Percentiles rank a stretch among this genome's conserved stretches.
phyloP scores from a whole-genome alignment of 2,113 vertebrate species.

The Heliornis fulica region DNA sequence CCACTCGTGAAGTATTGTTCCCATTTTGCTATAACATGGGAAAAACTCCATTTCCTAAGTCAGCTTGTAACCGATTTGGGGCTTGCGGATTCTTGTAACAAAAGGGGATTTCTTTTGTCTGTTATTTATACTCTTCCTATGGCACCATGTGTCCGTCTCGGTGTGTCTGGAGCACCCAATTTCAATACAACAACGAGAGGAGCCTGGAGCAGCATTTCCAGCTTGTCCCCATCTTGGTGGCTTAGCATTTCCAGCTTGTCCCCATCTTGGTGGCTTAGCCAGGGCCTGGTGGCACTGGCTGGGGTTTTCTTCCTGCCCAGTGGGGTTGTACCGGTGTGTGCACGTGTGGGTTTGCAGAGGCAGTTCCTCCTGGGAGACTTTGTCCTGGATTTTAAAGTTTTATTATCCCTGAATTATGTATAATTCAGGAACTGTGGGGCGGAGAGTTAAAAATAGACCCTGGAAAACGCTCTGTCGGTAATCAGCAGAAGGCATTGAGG shows the following conservation, averaged over 20 bases:
- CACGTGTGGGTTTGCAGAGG: background rate
- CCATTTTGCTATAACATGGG: constrained; percentile 62
- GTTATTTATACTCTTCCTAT: constrained; percentile 68
- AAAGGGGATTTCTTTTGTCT: constrained; percentile 64
- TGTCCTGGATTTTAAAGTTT: constrained; percentile 22
- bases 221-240: background rate
- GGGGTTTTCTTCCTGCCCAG: background rate
- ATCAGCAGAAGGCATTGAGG: background rate
- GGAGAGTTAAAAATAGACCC: constrained; percentile 2
- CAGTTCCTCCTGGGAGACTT: background rate
- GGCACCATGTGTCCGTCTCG: background rate
- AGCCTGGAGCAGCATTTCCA: background rate
- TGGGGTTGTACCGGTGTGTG: background rate
- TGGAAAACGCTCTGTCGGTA: background rate
- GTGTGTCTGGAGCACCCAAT: background rate
- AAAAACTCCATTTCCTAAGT: constrained; percentile 73
- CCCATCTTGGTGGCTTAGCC: background rate
- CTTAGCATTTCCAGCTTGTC: background rate
- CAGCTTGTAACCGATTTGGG: constrained; percentile 52
- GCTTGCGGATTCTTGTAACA: constrained; percentile 70
- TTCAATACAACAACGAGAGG: background rate
- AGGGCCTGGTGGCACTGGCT: background rate
- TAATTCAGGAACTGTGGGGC: background rate
- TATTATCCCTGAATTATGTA: background rate
- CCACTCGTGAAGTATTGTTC: constrained; percentile 74